phyloP scores from a whole-genome alignment of 2,888 invertebrate genomes.

The Norana najaformis region DNA sequence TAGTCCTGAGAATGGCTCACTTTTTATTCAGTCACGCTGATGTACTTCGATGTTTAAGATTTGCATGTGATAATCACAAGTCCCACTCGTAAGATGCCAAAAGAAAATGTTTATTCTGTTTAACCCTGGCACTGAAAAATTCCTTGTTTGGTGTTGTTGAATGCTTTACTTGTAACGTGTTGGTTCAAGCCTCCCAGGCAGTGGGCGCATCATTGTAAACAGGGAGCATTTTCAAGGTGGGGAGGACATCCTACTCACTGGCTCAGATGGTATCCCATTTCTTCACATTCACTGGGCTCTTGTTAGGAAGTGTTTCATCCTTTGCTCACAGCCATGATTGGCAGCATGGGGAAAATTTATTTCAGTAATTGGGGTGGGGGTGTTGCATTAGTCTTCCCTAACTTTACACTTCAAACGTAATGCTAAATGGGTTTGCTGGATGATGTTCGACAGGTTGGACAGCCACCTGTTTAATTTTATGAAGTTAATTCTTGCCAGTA shows the following conservation, averaged over 20 bases:
- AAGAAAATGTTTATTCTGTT: not conserved
- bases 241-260: not conserved
- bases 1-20: not conserved
- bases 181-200: not conserved
- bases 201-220: not conserved
- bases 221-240: not conserved
- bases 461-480: not conserved
- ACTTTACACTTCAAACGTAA: not conserved
- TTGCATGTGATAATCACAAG: not conserved
- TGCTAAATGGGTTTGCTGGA: not conserved
- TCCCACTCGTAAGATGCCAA: not conserved
- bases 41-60: not conserved
- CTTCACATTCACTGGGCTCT: no score
- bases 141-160: not conserved
- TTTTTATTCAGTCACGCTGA: not conserved
- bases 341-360: not conserved
- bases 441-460: not conserved
- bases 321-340: no score
- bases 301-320: not conserved
- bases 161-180: not conserved
- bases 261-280: not conserved
- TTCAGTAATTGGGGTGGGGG: not conserved
- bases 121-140: no score
- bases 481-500: not conserved
- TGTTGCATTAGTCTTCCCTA: not conserved